phyloP scores from a whole-genome alignment of 1,140 invertebrate species.

The Araneus ventricosus region DNA sequence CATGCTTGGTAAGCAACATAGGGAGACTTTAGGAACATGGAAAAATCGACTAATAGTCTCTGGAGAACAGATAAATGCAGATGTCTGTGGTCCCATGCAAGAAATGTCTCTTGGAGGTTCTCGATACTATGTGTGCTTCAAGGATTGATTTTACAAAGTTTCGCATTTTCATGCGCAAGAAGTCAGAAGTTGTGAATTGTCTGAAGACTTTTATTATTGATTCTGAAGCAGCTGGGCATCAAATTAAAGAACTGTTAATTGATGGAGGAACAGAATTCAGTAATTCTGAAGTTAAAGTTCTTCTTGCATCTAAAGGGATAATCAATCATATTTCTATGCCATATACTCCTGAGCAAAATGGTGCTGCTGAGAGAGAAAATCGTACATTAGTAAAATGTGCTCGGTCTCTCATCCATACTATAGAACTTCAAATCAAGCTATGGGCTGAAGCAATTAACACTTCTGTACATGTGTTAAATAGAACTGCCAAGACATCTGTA shows the following conservation, averaged over 20 bases:
- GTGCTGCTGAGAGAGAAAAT: conserved; percentile 81
- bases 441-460: conserved; percentile 19
- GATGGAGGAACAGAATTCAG: too few species aligned
- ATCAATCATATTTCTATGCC: conserved; percentile 76
- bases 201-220: background rate
- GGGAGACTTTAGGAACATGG: background rate
- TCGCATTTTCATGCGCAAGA: background rate
- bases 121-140: background rate
- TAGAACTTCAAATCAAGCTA: background rate
- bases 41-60: background rate
- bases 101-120: background rate
- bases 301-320: background rate
- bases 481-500: background rate
- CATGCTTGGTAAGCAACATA: background rate
- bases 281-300: background rate
- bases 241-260: too few species aligned
- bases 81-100: background rate
- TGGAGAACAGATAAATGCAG: background rate
- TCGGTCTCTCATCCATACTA: conserved; percentile 78
- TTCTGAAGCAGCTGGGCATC: background rate
- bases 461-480: background rate
- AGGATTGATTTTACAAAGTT: background rate
- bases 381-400: conserved; percentile 80
- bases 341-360: conserved; percentile 82
- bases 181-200: background rate